Base-by-base conservation (phyloP, 2,113 vertebrate genomes). In the Polyodon spathula region DNA sequence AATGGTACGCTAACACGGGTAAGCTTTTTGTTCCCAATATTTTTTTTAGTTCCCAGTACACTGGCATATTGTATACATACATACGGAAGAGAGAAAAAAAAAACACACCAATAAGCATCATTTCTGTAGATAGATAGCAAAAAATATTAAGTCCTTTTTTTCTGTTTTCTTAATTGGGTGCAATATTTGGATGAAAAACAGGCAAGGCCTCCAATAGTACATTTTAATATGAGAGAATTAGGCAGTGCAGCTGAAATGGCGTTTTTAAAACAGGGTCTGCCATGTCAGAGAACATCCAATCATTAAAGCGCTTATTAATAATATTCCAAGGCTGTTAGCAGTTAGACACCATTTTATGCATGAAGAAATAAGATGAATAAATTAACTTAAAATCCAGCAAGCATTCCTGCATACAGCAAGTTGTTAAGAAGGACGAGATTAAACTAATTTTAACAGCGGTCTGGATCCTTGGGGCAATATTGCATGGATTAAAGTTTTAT, bases 381-480 rank as follows among this genome's bases (percentile, higher is more conserved):
- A 71, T 68, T 66, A 68, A 63, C 41, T 50, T 37, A 7, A 54
- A 68, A 51, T 27, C 48, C 38, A 37, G 52, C 57, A 66, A 61
- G 54, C n/a, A 54, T 17, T 39, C 41, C 16, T 14, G 64, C 44
- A 58, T 62, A 61, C 59, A 68, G 58, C 40, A 55, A 54, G 48
- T 58, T 63, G 51, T 60, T 62, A 42, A 56, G 17, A 58, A 64
- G 46, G 61, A n/a, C 11, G 39, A 71, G 55, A 66, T 66, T 58
- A 68, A 52, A 68, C 54, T 42, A 46, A 66, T 66, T 66, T 66
- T 38, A 71, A 63, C 60, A 64, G 61, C 59, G 63, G 58, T 56
- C 27, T 56, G 16, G 40, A 59, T 68, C 63, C 66, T 66, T 48
- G 17, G 61, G 66, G 66, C 37, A 40, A 12, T 14, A 44, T 48